These are phyloP conservation scores for Papilio helenus DNA, from an alignment of 1,140 invertebrate genomes.

Conservation along the genomic window DNA sequence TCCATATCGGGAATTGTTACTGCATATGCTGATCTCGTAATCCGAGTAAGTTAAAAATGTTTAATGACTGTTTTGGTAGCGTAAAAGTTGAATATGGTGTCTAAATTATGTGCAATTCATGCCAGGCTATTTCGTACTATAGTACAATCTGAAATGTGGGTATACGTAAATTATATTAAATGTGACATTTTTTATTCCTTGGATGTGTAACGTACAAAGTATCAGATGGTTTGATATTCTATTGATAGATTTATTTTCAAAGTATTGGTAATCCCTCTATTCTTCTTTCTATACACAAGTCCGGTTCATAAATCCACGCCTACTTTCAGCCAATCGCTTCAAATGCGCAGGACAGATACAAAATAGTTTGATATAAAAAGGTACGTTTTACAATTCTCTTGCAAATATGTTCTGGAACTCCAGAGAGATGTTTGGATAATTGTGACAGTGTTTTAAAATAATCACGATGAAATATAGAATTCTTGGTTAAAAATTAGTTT, in stretches of 20 bases:
- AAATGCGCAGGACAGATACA: slow-evolving; percentile 36
- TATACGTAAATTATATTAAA: no score
- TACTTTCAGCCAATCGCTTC: not conserved
- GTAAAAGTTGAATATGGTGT: no score
- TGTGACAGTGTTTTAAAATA: not conserved
- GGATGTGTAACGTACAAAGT: not conserved
- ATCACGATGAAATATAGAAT: not conserved
- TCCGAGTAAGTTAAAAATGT: no score
- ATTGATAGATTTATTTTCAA: not conserved
- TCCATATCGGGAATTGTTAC: no score
- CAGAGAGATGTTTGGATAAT: not conserved
- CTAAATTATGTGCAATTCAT: no score
- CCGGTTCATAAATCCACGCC: slow-evolving; percentile 34
- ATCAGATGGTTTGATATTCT: not conserved
- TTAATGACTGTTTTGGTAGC: no score
- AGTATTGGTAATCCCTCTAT: slow-evolving; percentile 11
- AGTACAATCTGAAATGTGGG: no score
- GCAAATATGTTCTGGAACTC: slow-evolving; percentile 25
- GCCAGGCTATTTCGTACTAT: no score
- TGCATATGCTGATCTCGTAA: no score
- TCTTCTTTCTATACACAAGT: slow-evolving; percentile 12
- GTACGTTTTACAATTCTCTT: not conserved
- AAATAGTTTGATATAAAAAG: slow-evolving; percentile 33
- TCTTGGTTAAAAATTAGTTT: not conserved
- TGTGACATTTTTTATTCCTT: no score